Conservation (phyloP, 2,113 vertebrate species). For the Stegostoma tigrinum region DNA sequence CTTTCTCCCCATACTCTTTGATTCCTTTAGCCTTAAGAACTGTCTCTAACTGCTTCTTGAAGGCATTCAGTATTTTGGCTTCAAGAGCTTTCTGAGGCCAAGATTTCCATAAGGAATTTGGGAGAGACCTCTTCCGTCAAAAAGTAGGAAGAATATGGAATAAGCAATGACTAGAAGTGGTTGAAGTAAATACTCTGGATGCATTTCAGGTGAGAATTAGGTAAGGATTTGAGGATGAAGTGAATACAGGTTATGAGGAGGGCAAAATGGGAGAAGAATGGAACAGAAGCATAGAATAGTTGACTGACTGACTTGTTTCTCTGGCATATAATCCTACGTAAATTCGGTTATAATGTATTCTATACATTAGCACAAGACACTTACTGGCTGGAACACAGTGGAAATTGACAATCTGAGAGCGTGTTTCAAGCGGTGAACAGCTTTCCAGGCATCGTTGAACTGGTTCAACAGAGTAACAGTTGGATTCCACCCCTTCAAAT, state of each 20-base stretch:
- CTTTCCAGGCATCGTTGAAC: constrained; percentile 57
- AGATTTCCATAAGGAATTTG: no score
- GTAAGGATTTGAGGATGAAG: background rate
- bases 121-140: no score
- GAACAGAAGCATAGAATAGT: background rate
- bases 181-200: background rate
- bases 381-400: constrained; percentile 58
- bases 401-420: constrained; percentile 52
- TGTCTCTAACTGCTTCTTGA: no score
- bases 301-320: background rate
- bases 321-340: background rate
- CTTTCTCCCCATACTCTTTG: no score
- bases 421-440: constrained; percentile 50
- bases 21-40: no score
- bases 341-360: background rate
- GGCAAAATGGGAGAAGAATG: background rate
- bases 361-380: background rate
- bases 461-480: constrained; percentile 61
- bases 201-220: background rate
- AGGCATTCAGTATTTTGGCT: no score
- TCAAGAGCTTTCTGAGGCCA: no score
- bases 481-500: constrained; percentile 48
- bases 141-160: background rate
- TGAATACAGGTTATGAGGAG: background rate
- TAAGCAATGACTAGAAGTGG: background rate